Conservation (phyloP, 92 coral and sea anemone genomes). For the Bergia puertoricense region DNA sequence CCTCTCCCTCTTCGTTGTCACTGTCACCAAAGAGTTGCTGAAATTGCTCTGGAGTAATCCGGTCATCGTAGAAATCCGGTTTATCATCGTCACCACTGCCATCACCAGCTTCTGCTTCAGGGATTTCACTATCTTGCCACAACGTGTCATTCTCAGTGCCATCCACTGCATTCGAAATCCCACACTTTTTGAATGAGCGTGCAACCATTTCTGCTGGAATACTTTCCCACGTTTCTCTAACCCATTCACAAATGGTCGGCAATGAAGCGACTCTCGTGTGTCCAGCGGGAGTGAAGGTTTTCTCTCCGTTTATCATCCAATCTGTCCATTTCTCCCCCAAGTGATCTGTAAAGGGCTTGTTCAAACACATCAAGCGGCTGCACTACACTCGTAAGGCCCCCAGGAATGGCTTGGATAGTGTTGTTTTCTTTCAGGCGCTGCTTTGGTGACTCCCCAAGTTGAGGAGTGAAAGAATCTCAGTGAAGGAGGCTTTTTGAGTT, state of each 20-base stretch:
- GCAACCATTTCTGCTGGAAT: too few species aligned
- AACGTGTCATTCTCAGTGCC: not conserved
- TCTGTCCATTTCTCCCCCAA: constrained; percentile 30
- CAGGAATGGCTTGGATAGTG: constrained; percentile 24
- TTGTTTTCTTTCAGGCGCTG: not conserved
- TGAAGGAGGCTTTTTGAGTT: constrained; percentile 2
- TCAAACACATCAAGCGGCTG: constrained; percentile 36
- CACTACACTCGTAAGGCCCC: constrained; percentile 31
- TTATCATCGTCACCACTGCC: not conserved
- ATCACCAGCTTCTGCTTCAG: not conserved
- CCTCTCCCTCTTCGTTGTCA: not conserved
- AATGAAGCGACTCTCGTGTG: not conserved
- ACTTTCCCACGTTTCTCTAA: too few species aligned
- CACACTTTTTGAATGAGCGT: too few species aligned
- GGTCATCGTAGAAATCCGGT: not conserved
- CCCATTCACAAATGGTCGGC: too few species aligned
- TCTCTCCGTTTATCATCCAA: constrained; percentile 45
- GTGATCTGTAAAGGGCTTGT: constrained; percentile 43
- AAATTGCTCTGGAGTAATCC: constrained; percentile 4
- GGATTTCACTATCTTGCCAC: not conserved
- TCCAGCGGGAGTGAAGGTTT: constrained; percentile 34
- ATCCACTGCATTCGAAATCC: not conserved
- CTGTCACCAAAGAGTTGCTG: not conserved
- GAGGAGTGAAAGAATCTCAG: not conserved
- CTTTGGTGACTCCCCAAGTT: constrained; percentile 1